Base-by-base conservation (phyloP, 2,113 vertebrate genomes). In the Onychostruthus taczanowskii region DNA sequence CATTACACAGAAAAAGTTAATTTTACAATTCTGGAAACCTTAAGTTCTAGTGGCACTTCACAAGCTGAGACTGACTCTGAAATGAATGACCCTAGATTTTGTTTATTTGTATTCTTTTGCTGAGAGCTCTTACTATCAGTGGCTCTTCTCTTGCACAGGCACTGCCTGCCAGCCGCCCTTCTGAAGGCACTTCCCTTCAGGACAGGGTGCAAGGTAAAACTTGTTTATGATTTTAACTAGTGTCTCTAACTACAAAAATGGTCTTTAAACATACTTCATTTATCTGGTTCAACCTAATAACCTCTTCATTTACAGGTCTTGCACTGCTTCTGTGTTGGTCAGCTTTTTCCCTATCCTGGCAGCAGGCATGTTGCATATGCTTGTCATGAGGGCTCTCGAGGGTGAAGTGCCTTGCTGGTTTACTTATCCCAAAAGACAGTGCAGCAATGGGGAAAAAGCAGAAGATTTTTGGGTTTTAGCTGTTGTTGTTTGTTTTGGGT, bases 151-250 rank as follows among this genome's bases (percentile, higher is more conserved):
- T 59, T 0, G 4, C 44, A 63, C 47, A 49, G 76, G 50, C 61
- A 39, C 30, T 84, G 63, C 68, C 61, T 86, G 56, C 83, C 73
- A 91, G 8, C 31, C 44, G 28, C 72, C 76, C 80, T 73, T 83
- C 84, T 90, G 73, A 84, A 79, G 49, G 39, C 56, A 15, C 43
- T 63, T 79, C 63, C 64, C 75, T 90, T 92, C 53, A 66, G 77
- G 69, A 87, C 58, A 82, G 58, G n/a, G 56, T 83, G 58, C 58
- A 76, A 84, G 73, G 89, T 89, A 82, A 91, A 95, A 91, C 49
- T 79, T 82, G 44, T 46, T 84, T 78, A 87, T 82, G 31, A 39
- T 86, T 93, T 70, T 79, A 91, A 64, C 20, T 79, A 37, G 41
- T 52, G 70, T 79, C 37, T 66, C 68, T 73, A 59, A 67, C 88